Conservation (phyloP, 2,797 vertebrate genomes). For the Ceryle rudis region DNA sequence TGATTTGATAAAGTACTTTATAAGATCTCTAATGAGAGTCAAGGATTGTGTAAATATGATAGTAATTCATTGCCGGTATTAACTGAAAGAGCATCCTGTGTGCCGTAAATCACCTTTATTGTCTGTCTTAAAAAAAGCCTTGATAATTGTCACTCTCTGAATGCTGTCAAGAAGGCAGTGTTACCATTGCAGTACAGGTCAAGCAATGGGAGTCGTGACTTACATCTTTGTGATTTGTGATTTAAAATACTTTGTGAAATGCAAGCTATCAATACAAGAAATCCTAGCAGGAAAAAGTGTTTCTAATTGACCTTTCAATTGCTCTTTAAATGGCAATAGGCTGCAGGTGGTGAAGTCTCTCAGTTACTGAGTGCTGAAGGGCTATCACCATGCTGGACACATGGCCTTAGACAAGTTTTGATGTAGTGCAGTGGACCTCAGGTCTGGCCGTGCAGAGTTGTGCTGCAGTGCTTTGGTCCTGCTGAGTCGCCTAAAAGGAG, state of each 20-base stretch:
- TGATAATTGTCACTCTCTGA: not conserved
- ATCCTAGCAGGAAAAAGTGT: not conserved
- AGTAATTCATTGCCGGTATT: not conserved
- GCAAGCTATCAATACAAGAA: not conserved
- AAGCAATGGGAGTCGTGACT: not conserved
- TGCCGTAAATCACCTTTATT: not conserved
- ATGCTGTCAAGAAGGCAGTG: not conserved
- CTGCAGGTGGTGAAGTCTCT: not conserved
- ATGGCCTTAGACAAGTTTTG: not conserved
- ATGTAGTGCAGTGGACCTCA: not conserved
- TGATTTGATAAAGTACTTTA: not conserved
- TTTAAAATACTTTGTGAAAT: not conserved
- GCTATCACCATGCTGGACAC: not conserved
- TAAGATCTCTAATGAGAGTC: not conserved
- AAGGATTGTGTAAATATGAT: not conserved
- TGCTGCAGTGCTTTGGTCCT: not conserved
- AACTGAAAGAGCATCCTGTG: not conserved
- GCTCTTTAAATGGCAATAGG: not conserved
- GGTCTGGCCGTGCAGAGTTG: rapidly evolving
- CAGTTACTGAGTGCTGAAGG: not conserved
- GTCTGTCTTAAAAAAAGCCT: not conserved
- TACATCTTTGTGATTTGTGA: not conserved
- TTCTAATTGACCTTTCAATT: not conserved
- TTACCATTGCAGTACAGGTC: not conserved
- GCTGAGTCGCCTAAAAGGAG: not conserved